Conservation (phyloP, 2,113 vertebrate genomes). For the Serinus canaria region DNA sequence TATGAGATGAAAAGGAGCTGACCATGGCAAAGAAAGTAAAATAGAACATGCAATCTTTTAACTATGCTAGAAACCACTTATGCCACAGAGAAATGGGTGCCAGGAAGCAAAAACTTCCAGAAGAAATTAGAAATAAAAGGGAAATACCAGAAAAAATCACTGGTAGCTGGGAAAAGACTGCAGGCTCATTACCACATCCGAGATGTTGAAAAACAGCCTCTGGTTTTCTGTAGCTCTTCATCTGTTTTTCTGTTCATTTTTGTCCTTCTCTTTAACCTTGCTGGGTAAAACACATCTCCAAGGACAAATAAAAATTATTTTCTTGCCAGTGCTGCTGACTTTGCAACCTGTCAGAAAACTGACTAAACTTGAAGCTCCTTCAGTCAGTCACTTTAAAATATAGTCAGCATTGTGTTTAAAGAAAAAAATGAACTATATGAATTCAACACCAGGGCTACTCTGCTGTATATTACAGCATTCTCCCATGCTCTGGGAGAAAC, state of each 20-base stretch:
- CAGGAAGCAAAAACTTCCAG: slow-evolving; percentile 22
- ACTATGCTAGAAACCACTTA: slow-evolving; percentile 37
- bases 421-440: not conserved
- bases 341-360: slow-evolving; percentile 65
- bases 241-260: slow-evolving; percentile 54
- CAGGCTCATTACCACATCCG: not conserved
- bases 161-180: not conserved
- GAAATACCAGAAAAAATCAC: not conserved
- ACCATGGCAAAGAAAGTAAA: slow-evolving; percentile 35
- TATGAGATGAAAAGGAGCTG: slow-evolving; percentile 16
- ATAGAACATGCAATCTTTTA: slow-evolving; percentile 30
- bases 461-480: not conserved
- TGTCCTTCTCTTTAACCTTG: slow-evolving; percentile 71
- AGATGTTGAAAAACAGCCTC: not conserved
- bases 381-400: slow-evolving; percentile 61
- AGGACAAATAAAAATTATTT: slow-evolving; percentile 70
- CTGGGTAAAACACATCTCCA: slow-evolving; percentile 62
- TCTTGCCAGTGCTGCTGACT: slow-evolving; percentile 63
- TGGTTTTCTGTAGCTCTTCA: slow-evolving; percentile 42
- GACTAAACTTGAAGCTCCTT: slow-evolving; percentile 48
- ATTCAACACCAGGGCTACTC: not conserved
- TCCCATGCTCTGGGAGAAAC: not conserved
- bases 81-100: slow-evolving; percentile 6
- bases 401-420: slow-evolving; percentile 18
- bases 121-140: slow-evolving; percentile 24